Evolutionary conservation across 2,888 invertebrate genomes (phyloP), one percentile per base, ranked within the genome.

Genomic region (Hylaea fasciaria): DNA sequence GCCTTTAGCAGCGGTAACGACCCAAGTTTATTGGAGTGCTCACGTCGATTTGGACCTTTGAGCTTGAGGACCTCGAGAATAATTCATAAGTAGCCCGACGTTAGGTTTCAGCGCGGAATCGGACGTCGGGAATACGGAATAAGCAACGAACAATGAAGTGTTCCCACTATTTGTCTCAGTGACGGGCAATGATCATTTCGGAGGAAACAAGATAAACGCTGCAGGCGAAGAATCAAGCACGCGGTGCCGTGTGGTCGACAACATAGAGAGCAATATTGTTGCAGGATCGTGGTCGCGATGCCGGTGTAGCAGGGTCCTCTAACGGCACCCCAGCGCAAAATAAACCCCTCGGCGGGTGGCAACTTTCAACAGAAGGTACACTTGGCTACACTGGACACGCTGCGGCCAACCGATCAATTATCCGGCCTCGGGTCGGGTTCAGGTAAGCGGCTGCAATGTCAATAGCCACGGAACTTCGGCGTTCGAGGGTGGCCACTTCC

Each of bases 1-100:
- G 50, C 52, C 58, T 54, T 65, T 56, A 55, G 59, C 44, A 51
- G 51, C 45, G 37, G 58, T 68, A 68, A 65, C 62, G 59, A 67
- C 54, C 52, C 54, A 51, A 52, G 60, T 65, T 60, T 57, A 65
- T 60, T 59, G 59, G 44, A 57, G 62, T 59, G 51, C 62, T 59
- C 55, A 48, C 55, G 51, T 47, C 60, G 52, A 54, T 48, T 57
- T 51, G 64, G 61, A 62, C 48, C 52, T 59, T 54, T 54, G 47
- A 39, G 47, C 62, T 37, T 35, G 49, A 50, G 49, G 54, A 53
- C 48, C 56, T 43, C 28, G 22, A 40, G 32, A 65, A 62, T 65
- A 55, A 60, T 65, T 65, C 60, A 65, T 65, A 62, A 62, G 59
- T 40, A 13, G 14, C n/a, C 55, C 47, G 43, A 51, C 13, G 16